Base-by-base conservation (phyloP, 1,140 invertebrate species). In the Belonocnema kinseyi region DNA sequence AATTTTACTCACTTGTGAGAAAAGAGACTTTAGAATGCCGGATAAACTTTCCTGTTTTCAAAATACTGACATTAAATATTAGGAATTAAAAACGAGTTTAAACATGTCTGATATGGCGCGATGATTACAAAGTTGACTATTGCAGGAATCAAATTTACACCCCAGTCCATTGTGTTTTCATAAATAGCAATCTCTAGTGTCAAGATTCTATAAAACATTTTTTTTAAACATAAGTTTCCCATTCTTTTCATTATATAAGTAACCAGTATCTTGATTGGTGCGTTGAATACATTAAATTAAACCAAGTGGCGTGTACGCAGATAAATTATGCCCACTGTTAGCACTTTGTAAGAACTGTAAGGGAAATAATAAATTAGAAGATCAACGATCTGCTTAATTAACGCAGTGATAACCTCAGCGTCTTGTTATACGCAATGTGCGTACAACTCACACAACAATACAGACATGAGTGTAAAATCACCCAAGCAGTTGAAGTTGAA, bases 281-380 rank as follows among this genome's bases (percentile, higher is more conserved):
- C 61, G 61, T 10, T 66, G 61, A 66, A 40, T 66, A 40, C 46
- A 66, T 66, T 66, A 66, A 66, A 66, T 66, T 5, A 66, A 66
- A 66, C 13, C 61, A 40, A 66, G 14, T 66, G 61, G 26, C 26
- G 17, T 66, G 26, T 40, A 66, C 61, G 61, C 61, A 66, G 26
- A 46, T 66, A 46, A 66, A 66, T 66, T 66, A 66, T 66, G 26
- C 58, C 33, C 21, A 26, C 33, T 66, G 26, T 66, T 40, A 66
- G 61, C 61, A 66, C 61, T 66, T 66, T 66, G 61, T 66, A 40
- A 66, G 26, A 66, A 66, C 26, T 46, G 61, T 66, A 61, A 66
- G 61, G 61, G 61, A 66, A 66, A 66, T 66, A 66, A 66, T 66
- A 66, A 66, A 66, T 66, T 66, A 66, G 61, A 66, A 66, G 61